A percentile compares a stretch with the other conserved stretches of the same genome.
These are phyloP conservation scores for Menidia menidia DNA, from an alignment of 2,797 vertebrate species.

Conservation along the genomic window DNA sequence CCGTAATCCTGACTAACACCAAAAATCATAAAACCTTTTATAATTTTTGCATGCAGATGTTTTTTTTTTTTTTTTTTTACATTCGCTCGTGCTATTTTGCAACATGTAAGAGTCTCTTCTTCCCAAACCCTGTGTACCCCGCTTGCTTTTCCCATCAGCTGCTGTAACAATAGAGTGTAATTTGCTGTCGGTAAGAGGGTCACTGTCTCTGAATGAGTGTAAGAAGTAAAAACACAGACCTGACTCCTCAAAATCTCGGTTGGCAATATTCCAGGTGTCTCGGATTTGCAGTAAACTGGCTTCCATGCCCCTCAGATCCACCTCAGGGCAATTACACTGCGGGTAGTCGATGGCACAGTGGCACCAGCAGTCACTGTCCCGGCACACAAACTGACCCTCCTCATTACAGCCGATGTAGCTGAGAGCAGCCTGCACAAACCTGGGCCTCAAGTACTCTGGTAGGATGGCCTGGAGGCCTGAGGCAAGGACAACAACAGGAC, in stretches of 20 bases:
- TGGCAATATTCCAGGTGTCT: constrained; percentile 90
- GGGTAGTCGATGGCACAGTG: constrained; percentile 89
- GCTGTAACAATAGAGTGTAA: constrained; percentile 28
- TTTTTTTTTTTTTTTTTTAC: not conserved
- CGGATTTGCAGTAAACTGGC: constrained; percentile 89
- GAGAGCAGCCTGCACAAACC: constrained; percentile 94
- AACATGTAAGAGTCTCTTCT: constrained; percentile 18
- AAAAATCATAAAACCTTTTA: not conserved
- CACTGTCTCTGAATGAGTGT: not conserved
- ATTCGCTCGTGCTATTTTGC: not conserved
- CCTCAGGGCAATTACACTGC: constrained; percentile 94
- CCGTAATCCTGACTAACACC: too few species aligned
- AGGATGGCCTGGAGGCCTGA: constrained; percentile 94
- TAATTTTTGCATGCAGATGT: not conserved
- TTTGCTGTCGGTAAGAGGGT: constrained; percentile 31
- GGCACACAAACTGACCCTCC: constrained; percentile 95
- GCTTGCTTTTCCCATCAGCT: constrained; percentile 25
- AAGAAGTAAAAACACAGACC: constrained; percentile 77
- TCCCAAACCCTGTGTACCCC: constrained; percentile 6
- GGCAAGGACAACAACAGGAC: constrained; percentile 40
- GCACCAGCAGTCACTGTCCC: constrained; percentile 96
- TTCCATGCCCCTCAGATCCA: constrained; percentile 95
- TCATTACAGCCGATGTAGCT: constrained; percentile 97
- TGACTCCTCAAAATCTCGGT: constrained; percentile 94
- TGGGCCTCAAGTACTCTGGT: constrained; percentile 90